Conservation (phyloP, 1,140 invertebrate genomes). For the Sarcophaga peregrina region DNA sequence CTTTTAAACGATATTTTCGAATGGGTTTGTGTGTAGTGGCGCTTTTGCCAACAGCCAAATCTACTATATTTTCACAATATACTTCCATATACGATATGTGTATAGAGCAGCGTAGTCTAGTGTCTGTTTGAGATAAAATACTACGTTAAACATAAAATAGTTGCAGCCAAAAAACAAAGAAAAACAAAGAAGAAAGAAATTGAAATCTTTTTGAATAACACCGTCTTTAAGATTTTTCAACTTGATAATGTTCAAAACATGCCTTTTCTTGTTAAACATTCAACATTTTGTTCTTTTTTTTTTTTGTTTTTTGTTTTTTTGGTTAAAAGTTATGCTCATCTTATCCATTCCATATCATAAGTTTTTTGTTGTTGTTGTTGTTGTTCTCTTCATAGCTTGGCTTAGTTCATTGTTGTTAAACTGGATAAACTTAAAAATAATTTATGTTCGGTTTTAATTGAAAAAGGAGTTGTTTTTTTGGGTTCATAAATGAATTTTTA, state of each 20-base stretch:
- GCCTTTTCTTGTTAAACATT: conserved; percentile 22
- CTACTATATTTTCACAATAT: neutral
- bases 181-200: neutral
- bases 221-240: conserved; percentile 27
- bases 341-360: conserved; percentile 10
- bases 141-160: neutral
- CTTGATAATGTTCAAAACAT: conserved; percentile 33
- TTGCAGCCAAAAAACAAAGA: neutral
- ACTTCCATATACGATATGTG: too few species aligned
- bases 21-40: neutral
- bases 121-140: conserved; percentile 18
- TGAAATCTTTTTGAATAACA: conserved; percentile 34
- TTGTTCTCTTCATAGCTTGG: neutral
- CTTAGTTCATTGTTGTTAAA: neutral
- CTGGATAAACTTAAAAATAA: neutral
- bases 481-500: neutral
- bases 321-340: neutral
- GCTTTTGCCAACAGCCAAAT: conserved; percentile 30
- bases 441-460: conserved; percentile 29
- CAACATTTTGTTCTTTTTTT: neutral
- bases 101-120: too few species aligned
- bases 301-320: neutral
- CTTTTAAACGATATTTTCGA: neutral
- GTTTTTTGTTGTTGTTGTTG: neutral
- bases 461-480: conserved; percentile 12